phyloP scores from a whole-genome alignment of 2,113 vertebrate species.

The Crotalus tigris region DNA sequence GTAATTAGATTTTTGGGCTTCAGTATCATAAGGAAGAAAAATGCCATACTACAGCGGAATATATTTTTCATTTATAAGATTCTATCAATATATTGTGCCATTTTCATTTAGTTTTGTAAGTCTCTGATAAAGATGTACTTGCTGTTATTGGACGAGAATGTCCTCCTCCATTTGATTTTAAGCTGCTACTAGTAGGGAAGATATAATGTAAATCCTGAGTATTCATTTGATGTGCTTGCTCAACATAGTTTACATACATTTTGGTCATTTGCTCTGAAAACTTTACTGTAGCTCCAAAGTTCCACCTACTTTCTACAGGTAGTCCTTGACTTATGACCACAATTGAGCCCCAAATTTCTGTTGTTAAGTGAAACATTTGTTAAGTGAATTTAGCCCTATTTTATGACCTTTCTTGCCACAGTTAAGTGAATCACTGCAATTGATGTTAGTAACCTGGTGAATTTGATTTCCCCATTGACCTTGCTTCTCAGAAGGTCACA shows the following conservation, averaged over 20 bases:
- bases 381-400: too few relatives aligned
- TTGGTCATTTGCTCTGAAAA: conserved; percentile 10
- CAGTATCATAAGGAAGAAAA: conserved; percentile 19
- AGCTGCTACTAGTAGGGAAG: not conserved
- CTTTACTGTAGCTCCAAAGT: not conserved
- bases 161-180: conserved; percentile 9
- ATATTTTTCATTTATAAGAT: conserved; percentile 30
- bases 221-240: conserved; percentile 28
- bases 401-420: too few relatives aligned
- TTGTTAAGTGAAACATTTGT: too few relatives aligned
- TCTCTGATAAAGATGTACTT: conserved; percentile 46
- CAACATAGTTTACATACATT: conserved; percentile 27
- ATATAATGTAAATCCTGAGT: not conserved
- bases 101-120: conserved; percentile 57
- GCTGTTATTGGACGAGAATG: conserved; percentile 43
- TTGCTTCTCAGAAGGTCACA: not conserved
- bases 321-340: too few relatives aligned
- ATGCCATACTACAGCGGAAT: conserved; percentile 34
- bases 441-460: not conserved
- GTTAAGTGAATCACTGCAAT: too few relatives aligned
- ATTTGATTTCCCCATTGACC: not conserved
- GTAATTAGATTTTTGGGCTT: conserved; percentile 51
- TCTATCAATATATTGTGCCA: conserved; percentile 42
- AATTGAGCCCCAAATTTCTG: too few relatives aligned
- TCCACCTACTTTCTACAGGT: not conserved